A percentile compares a stretch with the other conserved stretches of the same genome.
Evolutionary conservation across 2,797 vertebrate genomes (phyloP).

Genomic region (Strix occidentalis): DNA sequence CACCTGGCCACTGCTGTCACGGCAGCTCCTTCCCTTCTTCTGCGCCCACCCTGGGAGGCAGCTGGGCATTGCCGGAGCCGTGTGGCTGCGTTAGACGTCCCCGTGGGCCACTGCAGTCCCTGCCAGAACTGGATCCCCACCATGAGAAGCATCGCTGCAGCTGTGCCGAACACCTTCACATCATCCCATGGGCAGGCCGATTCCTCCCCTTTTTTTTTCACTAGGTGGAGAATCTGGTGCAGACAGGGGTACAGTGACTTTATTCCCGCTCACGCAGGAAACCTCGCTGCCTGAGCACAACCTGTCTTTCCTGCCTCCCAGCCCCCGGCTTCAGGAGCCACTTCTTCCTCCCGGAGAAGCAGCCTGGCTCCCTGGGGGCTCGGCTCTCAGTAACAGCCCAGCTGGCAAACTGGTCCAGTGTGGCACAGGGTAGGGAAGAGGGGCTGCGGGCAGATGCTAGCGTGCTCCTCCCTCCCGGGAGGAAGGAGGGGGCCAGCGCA

Average conservation of each 20-base stretch:
- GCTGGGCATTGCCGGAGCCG: not conserved
- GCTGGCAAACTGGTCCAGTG: not conserved
- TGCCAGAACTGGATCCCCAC: not conserved
- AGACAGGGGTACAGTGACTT: not conserved
- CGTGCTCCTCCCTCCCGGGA: fast-evolving
- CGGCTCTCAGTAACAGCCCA: not conserved
- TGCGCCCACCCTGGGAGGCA: not conserved
- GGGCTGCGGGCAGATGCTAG: not conserved
- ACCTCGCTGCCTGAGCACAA: not conserved
- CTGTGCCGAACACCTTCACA: fast-evolving
- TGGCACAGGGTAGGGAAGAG: not conserved
- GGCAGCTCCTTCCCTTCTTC: not conserved
- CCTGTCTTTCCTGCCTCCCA: not conserved
- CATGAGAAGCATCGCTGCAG: not conserved
- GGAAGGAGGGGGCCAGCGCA: not conserved
- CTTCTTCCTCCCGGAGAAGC: not conserved
- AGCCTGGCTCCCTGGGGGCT: not conserved
- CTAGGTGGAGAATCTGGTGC: not conserved
- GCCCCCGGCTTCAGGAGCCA: not conserved
- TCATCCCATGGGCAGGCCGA: not conserved
- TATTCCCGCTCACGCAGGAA: not conserved
- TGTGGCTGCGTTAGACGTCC: fast-evolving
- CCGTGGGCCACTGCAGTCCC: fast-evolving
- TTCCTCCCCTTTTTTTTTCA: not conserved
- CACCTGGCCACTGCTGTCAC: not conserved